Evolutionary conservation across 2,888 invertebrate genomes (phyloP), one percentile per base, ranked within the genome.

Genomic region (Tachina lurida): DNA sequence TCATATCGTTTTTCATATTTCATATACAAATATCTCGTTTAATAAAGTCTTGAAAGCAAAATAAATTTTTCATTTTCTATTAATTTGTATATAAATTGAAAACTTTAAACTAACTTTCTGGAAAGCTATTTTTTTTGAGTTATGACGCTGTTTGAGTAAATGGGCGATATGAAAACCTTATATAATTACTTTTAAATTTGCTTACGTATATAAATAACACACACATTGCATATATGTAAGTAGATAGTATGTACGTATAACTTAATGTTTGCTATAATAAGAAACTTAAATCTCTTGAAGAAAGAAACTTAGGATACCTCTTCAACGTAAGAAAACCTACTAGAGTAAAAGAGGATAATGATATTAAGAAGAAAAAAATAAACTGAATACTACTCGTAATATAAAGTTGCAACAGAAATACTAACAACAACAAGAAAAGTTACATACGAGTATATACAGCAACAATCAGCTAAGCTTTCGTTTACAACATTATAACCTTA

Each of bases 391-490:
- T 79, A 67, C 10, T 43, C 17, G 60, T 74, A 58, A 7, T 31
- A 74, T 60, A 58, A 47, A 39, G 41, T 12, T 49, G 31, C 41
- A 60, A 22, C 31, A 75, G 1, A n/a, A 80, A 31, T 31, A 31
- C 1, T 31, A 31, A 15, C 67, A 74, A 41, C 7, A 63, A 19
- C 10, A 77, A 41, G 9, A 65, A 71, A 19, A 17, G 10, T 22
- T 31, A 60, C 12, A 68, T 15, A 22, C 3, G 22, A 2, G 22
- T 1, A 60, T 19, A 65, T n/a, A 45, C n/a, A 52, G 39, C 31
- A 81, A 77, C 84, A 84, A 76, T 84, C 76, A 84, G 71, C 76
- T 84, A 67, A 84, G 76, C 78, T 75, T 70, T 73, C 75, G 85
- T 75, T 86, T 83, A 76, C 82, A 79, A 71, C 60, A 71, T 58